Evolutionary conservation across 2,797 vertebrate species (phyloP), one percentile per base, ranked within the genome.

Genomic region (Coregonus sp.): DNA sequence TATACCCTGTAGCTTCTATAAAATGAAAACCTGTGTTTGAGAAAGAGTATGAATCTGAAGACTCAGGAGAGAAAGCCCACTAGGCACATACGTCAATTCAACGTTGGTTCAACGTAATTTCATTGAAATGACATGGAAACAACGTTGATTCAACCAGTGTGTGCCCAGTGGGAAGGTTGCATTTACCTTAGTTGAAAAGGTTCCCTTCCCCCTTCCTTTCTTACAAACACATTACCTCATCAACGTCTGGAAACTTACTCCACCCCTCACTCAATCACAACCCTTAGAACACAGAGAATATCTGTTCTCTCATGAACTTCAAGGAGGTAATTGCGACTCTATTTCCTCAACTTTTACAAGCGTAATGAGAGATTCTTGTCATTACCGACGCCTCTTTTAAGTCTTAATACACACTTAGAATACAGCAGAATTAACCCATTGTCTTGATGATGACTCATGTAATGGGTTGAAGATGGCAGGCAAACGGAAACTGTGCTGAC

Each of bases 401-500:
- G 12, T 69, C 67, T 40, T 18, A 37, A 40, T 69, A 18, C 67
- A 69, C 31, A 69, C 31, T 31, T 33, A 11, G 15, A 35, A 33
- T 76, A 63, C 77, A 75, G 81, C 86, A 63, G 80, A 79, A 81
- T 61, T 11, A 11, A 65, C 61, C 61, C 61, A 11, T 9, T 20
- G 18, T 70, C 82, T 74, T 33, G 3, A 75, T 25, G 78, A 74
- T 85, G 72, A 65, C 73, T 81, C 80, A 65, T 51, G 75, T 80
- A 78, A 82, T 85, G 71, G 56, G 65, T 51, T 63, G 0, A 75
- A 52, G 67, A 79, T 12, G 75, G 52, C 73, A 37, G 86, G 40
- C 40, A 47, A 9, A 84, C 5, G 77, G 90, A 90, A 84, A 68
- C 29, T 31, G 59, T 81, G 80, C 88, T 82, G 87, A 83, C 81